Percentiles rank a stretch among this genome's conserved stretches.
These are phyloP conservation scores for Ispidina lecontei DNA, from an alignment of 2,797 vertebrate genomes.

Conservation along the genomic window DNA sequence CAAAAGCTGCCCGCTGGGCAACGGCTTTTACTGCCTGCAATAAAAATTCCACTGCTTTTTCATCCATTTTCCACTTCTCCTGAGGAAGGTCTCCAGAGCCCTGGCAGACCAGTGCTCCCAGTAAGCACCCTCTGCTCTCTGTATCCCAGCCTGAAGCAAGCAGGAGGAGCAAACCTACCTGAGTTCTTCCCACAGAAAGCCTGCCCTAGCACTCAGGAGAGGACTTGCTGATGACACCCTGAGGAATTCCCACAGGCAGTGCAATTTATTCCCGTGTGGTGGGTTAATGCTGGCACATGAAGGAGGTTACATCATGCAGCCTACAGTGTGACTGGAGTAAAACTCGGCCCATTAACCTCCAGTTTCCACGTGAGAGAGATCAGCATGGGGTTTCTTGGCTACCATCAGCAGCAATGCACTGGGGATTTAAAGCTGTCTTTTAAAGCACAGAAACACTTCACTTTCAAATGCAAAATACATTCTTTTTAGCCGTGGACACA, in stretches of 20 bases:
- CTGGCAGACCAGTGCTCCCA: not conserved
- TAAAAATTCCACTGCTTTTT: not conserved
- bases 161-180: not conserved
- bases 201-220: not conserved
- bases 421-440: not conserved
- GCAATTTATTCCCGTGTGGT: fast-evolving
- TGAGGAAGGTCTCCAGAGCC: not conserved
- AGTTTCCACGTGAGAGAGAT: not conserved
- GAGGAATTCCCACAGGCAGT: not conserved
- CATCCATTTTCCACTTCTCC: not conserved
- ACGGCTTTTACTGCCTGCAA: not conserved
- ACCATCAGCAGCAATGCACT: not conserved
- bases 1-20: not conserved
- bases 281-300: fast-evolving
- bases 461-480: not conserved
- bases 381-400: not conserved
- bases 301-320: not conserved
- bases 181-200: not conserved
- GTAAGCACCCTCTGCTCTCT: not conserved
- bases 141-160: not conserved
- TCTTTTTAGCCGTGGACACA: not conserved
- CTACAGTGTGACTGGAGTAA: fast-evolving
- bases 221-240: not conserved
- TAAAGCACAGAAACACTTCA: not conserved
- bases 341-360: not conserved